Percentiles rank a stretch among this genome's conserved stretches.
Evolutionary conservation across 1,140 invertebrate species (phyloP).

Genomic region (Drosophila malerkotliana): DNA sequence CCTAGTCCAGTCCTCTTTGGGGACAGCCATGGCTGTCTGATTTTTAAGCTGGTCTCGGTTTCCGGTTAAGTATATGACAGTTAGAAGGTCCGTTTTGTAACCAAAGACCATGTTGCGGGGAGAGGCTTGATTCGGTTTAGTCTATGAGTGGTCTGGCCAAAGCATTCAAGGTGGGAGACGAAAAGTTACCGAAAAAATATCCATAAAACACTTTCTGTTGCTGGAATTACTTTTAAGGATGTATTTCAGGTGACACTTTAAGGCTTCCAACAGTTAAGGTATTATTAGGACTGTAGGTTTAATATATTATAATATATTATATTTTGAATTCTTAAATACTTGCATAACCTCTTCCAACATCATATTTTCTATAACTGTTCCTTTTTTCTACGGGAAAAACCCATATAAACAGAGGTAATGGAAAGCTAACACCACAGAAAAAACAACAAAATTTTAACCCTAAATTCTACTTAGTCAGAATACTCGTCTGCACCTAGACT

Average conservation of each 20-base stretch:
- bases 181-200: background rate
- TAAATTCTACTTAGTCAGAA: constrained; percentile 15
- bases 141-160: constrained; percentile 29
- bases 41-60: constrained; percentile 56
- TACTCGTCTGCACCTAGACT: constrained; percentile 40
- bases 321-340: too few relatives aligned
- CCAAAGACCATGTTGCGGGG: constrained; percentile 37
- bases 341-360: too few relatives aligned
- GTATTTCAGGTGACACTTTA: background rate
- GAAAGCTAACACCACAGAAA: background rate
- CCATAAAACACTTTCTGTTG: background rate
- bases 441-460: background rate
- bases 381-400: too few relatives aligned
- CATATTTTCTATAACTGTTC: too few relatives aligned
- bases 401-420: too few relatives aligned
- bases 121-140: constrained; percentile 4
- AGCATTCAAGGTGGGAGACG: background rate
- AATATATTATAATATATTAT: background rate
- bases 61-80: constrained; percentile 56
- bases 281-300: background rate
- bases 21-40: constrained; percentile 39
- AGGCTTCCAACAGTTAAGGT: background rate
- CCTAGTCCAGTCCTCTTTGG: background rate
- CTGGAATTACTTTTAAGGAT: background rate
- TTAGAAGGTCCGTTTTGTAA: constrained; percentile 50